Evolutionary conservation across 2,113 vertebrate genomes (phyloP), one percentile per base, ranked within the genome.

Genomic region (Anseranas semipalmata): DNA sequence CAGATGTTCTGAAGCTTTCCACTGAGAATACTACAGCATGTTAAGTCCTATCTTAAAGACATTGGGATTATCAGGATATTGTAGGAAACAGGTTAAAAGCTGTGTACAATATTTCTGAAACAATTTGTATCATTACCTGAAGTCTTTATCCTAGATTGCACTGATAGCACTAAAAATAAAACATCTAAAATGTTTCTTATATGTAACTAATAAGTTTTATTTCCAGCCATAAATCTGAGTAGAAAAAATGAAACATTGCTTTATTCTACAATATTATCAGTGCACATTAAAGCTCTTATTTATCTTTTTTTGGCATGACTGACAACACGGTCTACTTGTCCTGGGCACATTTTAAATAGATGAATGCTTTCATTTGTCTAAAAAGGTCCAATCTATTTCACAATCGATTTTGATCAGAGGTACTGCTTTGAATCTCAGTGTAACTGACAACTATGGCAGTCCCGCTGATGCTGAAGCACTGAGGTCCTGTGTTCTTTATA

Each of bases 1-100:
- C 88, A 93, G 89, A 90, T 93, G 62, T 94, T 97, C 86, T 71
- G 46, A 92, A 86, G 46, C 85, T 92, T 96, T 94, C 91, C 67
- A 65, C 70, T 56, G 76, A 70, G 63, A 90, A 56, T 82, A 52
- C 53, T 91, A 82, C 62, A 66, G 45, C 62, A 79, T 35, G 45
- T 56, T 82, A 79, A 79, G 46, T 59, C 22, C 17, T 56, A 37
- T 79, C 68, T 76, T 73, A 82, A 87, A 95, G 55, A 67, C 25
- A 55, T 39, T 76, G 45, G 76, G 50, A 43, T 89, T 48, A 76
- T 33, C 3, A 1, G 50, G 58, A 59, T 82, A 59, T 27, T 87
- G 67, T 67, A 83, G 71, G 59, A 87, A 94, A 79, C 30, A 30
- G 52, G 27, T 74, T 41, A 81, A 62, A 39, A 88, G 30, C 41